Percentiles rank a stretch among this genome's conserved stretches.
Conservation (phyloP, 2,888 invertebrate genomes). For the Pachydiplax longipennis region DNA sequence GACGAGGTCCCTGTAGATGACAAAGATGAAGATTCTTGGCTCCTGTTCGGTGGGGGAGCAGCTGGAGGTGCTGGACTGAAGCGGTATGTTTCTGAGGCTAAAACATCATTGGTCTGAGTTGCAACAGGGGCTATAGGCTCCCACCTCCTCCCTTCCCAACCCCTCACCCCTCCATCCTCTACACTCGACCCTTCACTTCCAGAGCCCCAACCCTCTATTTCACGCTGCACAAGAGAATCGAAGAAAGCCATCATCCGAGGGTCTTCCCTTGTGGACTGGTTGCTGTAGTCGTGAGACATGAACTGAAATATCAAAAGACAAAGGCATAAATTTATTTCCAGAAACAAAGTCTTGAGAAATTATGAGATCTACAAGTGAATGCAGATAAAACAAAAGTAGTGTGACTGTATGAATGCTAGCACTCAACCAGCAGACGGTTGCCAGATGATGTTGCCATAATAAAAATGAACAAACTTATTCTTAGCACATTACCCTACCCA, state of each 20-base stretch:
- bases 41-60: neutral
- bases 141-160: constrained; percentile 17
- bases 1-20: constrained; percentile 10
- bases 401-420: no score
- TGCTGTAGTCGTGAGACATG: constrained; percentile 87
- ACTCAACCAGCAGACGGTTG: no score
- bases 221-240: constrained; percentile 89
- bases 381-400: no score
- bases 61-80: neutral
- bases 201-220: constrained; percentile 76
- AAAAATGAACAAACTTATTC: no score
- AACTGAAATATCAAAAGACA: constrained; percentile 61
- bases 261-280: constrained; percentile 88
- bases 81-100: neutral
- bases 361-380: no score
- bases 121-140: constrained; percentile 4
- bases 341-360: no score
- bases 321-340: no score
- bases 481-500: no score
- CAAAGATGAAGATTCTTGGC: constrained; percentile 6
- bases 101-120: constrained; percentile 15
- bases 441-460: no score
- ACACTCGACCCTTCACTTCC: constrained; percentile 51
- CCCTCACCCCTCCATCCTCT: constrained; percentile 13
- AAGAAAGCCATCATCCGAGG: constrained; percentile 97